These are phyloP conservation scores for Athalia cordata DNA, from an alignment of 2,888 invertebrate genomes.

Conservation along the genomic window DNA sequence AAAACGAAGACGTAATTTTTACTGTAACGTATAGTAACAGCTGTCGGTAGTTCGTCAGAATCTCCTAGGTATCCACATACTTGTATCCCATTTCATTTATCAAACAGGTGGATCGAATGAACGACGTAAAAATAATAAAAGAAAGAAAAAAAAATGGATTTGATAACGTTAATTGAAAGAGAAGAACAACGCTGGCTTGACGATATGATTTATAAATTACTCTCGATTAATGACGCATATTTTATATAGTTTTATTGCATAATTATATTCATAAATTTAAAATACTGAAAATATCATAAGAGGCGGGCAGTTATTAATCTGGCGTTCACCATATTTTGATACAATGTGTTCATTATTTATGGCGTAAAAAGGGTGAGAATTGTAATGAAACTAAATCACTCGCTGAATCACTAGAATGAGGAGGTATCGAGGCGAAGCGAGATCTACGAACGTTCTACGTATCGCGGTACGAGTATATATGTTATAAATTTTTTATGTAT, in stretches of 20 bases:
- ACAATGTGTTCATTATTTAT: no score
- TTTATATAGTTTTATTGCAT: no score
- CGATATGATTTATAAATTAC: background rate
- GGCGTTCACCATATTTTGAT: no score
- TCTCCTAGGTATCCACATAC: background rate
- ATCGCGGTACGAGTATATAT: background rate
- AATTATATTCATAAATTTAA: background rate
- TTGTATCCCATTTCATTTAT: constrained; percentile 2
- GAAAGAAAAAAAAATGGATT: background rate
- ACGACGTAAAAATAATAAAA: background rate
- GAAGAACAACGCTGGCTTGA: background rate
- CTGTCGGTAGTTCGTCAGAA: constrained; percentile 2
- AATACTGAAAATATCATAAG: no score
- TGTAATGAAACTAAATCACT: background rate
- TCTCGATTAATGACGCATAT: background rate
- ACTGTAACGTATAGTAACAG: background rate
- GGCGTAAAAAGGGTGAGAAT: no score
- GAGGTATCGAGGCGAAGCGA: background rate
- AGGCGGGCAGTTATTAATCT: no score
- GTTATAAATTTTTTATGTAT: constrained; percentile 1
- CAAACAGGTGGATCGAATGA: constrained; percentile 27
- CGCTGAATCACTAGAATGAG: background rate
- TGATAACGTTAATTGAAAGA: background rate
- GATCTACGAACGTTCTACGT: background rate
- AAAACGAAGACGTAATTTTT: no score